Evolutionary conservation across 2,888 invertebrate genomes (phyloP).

Genomic region (Criorhina ranunculi): DNA sequence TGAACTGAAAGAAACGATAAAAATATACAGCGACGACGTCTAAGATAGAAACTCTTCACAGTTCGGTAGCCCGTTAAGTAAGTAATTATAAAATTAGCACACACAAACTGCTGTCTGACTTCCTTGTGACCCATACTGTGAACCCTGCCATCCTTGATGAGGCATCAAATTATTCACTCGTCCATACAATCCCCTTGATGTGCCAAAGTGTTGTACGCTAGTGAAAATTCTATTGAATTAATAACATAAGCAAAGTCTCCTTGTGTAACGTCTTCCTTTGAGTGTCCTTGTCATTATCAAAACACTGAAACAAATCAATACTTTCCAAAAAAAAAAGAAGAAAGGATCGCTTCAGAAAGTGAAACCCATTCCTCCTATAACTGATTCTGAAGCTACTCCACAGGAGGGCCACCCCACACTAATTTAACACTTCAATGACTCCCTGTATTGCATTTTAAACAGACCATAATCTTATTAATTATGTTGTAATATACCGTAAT

Average conservation of each 20-base stretch:
- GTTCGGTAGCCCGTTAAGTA: too few relatives aligned
- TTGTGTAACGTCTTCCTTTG: neutral
- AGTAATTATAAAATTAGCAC: too few relatives aligned
- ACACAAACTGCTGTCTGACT: too few relatives aligned
- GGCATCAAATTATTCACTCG: slow-evolving; percentile 17
- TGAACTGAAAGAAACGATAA: too few relatives aligned
- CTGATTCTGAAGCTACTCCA: slow-evolving; percentile 46
- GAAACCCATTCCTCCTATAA: slow-evolving; percentile 18
- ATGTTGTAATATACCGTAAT: slow-evolving; percentile 70
- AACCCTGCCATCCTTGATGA: neutral
- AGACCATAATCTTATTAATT: slow-evolving; percentile 74
- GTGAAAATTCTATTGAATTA: slow-evolving; percentile 20
- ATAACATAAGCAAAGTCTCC: slow-evolving; percentile 1
- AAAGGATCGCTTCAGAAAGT: slow-evolving; percentile 2
- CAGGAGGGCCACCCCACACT: slow-evolving; percentile 38
- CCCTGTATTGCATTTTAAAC: slow-evolving; percentile 66
- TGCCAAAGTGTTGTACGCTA: slow-evolving; percentile 18
- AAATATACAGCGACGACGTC: too few relatives aligned
- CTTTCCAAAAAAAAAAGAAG: neutral
- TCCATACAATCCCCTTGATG: slow-evolving; percentile 15
- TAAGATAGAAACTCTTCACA: too few relatives aligned
- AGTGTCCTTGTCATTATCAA: too few relatives aligned
- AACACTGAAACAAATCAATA: slow-evolving; percentile 25
- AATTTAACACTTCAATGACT: slow-evolving; percentile 70
- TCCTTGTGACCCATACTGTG: neutral